These are phyloP conservation scores for Leptodactylus fuscus DNA, from an alignment of 2,113 vertebrate genomes.

Conservation along the genomic window DNA sequence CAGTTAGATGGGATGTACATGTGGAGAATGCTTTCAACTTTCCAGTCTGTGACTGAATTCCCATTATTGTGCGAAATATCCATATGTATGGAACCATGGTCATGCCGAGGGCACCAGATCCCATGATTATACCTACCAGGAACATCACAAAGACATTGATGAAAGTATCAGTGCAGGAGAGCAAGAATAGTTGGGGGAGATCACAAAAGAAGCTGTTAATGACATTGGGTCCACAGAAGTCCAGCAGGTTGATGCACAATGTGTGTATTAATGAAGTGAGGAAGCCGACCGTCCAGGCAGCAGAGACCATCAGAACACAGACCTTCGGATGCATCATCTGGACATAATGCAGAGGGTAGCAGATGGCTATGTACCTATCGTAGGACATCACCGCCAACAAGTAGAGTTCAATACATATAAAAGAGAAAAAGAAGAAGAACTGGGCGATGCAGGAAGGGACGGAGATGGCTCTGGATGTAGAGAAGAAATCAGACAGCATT, in stretches of 20 bases:
- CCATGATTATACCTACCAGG: slow-evolving; percentile 55
- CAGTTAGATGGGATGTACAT: slow-evolving; percentile 64
- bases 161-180: slow-evolving; percentile 62
- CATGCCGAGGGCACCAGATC: slow-evolving; percentile 60
- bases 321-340: slow-evolving; percentile 55
- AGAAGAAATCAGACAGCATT: slow-evolving; percentile 65
- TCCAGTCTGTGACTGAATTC: slow-evolving; percentile 55
- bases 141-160: slow-evolving; percentile 63
- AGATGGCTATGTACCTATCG: slow-evolving; percentile 66
- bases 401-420: slow-evolving; percentile 64
- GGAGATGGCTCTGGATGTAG: slow-evolving; percentile 58
- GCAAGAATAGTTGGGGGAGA: slow-evolving; percentile 62
- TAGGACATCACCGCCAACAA: slow-evolving; percentile 67
- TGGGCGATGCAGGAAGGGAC: slow-evolving; percentile 65
- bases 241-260: slow-evolving; percentile 62
- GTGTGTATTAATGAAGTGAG: slow-evolving; percentile 65
- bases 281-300: slow-evolving; percentile 66
- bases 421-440: slow-evolving; percentile 68
- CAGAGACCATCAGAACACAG: slow-evolving; percentile 58
- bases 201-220: slow-evolving; percentile 68
- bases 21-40: slow-evolving; percentile 65
- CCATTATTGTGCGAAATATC: slow-evolving; percentile 60
- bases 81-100: slow-evolving; percentile 62
- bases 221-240: slow-evolving; percentile 68
- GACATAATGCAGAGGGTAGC: slow-evolving; percentile 62